Evolutionary conservation across 2,888 invertebrate genomes (phyloP).

Genomic region (Leucophora obtusa): DNA sequence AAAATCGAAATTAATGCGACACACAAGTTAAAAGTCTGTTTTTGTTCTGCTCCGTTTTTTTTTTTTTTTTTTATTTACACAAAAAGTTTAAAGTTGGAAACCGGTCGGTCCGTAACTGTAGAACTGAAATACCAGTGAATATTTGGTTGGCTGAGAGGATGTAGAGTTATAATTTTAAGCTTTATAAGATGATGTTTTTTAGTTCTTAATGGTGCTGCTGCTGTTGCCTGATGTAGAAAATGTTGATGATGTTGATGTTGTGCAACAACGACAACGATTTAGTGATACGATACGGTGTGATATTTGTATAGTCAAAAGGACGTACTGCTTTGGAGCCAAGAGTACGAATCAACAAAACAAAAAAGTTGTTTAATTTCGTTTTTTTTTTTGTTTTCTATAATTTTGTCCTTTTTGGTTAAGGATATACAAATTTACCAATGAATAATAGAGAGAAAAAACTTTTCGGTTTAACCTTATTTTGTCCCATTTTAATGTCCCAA

Average conservation of each 20-base stretch:
- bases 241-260: conserved; percentile 27
- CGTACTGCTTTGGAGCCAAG: not conserved
- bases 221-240: not conserved
- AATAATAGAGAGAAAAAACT: not conserved
- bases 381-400: not conserved
- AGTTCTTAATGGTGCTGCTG: not conserved
- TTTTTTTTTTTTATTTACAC: conserved; percentile 11
- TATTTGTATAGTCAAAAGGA: conserved; percentile 2
- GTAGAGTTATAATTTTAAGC: conserved; percentile 22
- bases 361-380: conserved; percentile 12
- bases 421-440: not conserved
- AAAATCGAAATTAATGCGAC: conserved; percentile 35
- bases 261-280: conserved; percentile 20
- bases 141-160: not conserved
- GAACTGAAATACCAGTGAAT: not conserved
- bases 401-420: not conserved
- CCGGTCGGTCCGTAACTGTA: conserved; percentile 8
- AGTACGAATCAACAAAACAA: not conserved
- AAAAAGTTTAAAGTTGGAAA: conserved; percentile 18
- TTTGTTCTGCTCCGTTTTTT: conserved; percentile 12
- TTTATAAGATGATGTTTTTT: conserved; percentile 15
- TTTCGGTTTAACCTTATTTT: conserved; percentile 1
- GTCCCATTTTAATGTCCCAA: conserved; percentile 3
- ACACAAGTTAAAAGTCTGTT: conserved; percentile 39
- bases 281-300: conserved; percentile 1